These are phyloP conservation scores for Schizotus pectinicornis DNA, from an alignment of 2,888 invertebrate species.

Conservation along the genomic window DNA sequence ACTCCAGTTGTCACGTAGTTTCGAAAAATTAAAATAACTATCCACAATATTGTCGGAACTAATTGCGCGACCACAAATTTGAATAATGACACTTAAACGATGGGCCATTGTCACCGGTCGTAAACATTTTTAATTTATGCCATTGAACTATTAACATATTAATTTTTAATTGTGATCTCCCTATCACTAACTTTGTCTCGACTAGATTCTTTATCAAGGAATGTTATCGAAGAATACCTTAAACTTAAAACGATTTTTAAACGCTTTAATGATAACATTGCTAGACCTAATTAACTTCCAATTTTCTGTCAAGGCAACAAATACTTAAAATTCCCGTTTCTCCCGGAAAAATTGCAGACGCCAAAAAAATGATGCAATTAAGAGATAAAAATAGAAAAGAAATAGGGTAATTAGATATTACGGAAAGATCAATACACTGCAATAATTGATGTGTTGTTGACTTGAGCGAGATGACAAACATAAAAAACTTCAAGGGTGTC, in stretches of 20 bases:
- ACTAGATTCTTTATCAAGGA: too few species aligned
- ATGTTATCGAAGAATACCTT: too few species aligned
- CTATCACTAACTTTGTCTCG: too few species aligned
- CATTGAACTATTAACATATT: conserved; percentile 3
- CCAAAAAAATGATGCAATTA: too few species aligned
- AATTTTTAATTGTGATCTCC: too few species aligned
- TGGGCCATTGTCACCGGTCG: neutral
- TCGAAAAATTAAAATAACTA: neutral
- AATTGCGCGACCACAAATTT: conserved; percentile 1
- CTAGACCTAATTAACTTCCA: neutral
- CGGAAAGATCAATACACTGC: neutral
- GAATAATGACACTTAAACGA: conserved; percentile 8
- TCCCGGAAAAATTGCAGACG: too few species aligned
- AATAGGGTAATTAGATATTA: neutral
- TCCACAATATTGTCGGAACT: neutral
- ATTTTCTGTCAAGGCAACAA: too few species aligned
- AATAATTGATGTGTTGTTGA: neutral
- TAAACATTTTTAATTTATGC: conserved; percentile 4
- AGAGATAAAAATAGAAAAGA: too few species aligned
- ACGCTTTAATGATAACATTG: neutral
- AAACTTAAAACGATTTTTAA: neutral
- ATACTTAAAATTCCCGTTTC: too few species aligned
- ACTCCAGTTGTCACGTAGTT: neutral
- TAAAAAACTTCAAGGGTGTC: neutral
- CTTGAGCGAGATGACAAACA: neutral